phyloP scores from a whole-genome alignment of 2,888 invertebrate species.

The Zelleria hepariella region DNA sequence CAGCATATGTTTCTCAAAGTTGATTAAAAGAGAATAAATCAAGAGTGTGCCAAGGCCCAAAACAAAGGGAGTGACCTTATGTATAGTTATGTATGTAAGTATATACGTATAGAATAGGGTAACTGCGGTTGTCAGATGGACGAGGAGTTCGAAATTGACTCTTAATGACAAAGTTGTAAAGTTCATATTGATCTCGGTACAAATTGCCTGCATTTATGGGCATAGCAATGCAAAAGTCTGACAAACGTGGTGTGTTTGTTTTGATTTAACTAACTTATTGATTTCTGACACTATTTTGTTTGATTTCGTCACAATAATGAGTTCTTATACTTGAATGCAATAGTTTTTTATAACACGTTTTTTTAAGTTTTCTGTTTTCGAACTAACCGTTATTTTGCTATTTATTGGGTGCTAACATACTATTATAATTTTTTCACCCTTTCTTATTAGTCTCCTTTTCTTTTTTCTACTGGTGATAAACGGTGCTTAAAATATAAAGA shows the following conservation, averaged over 20 bases:
- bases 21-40: no score
- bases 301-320: not conserved
- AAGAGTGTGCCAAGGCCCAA: not conserved
- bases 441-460: conserved; percentile 11
- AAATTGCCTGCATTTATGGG: conserved; percentile 41
- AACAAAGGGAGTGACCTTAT: conserved; percentile 8
- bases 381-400: not conserved
- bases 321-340: not conserved
- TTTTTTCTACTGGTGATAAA: conserved; percentile 45
- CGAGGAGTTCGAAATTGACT: not conserved
- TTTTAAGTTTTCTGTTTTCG: not conserved
- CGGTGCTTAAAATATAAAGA: conserved; percentile 60
- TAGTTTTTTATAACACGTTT: not conserved
- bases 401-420: conserved; percentile 11
- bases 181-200: conserved; percentile 28
- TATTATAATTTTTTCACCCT: conserved; percentile 18
- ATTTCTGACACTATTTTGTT: conserved; percentile 19
- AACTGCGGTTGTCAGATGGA: conserved; percentile 54
- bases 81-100: conserved; percentile 56
- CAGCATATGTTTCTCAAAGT: no score
- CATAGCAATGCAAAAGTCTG: conserved; percentile 24
- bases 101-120: conserved; percentile 40
- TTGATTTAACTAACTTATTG: conserved; percentile 27
- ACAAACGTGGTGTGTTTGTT: conserved; percentile 36
- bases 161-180: not conserved